These are phyloP conservation scores for Itoplectis maculator DNA, from an alignment of 2,888 invertebrate species.

Conservation along the genomic window DNA sequence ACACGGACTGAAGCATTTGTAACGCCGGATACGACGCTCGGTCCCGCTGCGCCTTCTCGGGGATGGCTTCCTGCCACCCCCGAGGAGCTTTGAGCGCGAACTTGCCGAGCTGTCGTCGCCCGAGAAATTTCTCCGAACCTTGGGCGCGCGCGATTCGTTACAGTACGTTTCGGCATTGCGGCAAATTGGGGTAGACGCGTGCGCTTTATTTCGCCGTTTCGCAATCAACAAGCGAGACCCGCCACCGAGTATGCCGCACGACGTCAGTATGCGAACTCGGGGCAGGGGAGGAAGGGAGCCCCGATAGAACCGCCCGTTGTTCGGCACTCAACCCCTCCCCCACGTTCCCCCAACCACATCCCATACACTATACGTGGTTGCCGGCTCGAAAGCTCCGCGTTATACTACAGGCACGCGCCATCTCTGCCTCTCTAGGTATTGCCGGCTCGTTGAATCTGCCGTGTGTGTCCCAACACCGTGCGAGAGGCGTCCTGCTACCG, in stretches of 20 bases:
- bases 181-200: slow-evolving; percentile 58
- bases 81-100: neutral
- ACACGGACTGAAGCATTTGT: slow-evolving; percentile 11
- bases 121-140: neutral
- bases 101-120: neutral
- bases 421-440: slow-evolving; percentile 43
- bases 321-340: slow-evolving; percentile 18
- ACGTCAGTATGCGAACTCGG: neutral
- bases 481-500: slow-evolving; percentile 26
- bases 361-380: neutral
- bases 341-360: no score
- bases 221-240: slow-evolving; percentile 37
- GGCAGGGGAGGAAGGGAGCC: neutral
- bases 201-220: slow-evolving; percentile 61
- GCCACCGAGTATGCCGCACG: neutral
- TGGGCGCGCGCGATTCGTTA: slow-evolving; percentile 22
- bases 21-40: neutral
- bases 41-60: neutral
- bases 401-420: slow-evolving; percentile 55
- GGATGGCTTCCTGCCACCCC: neutral
- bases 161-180: slow-evolving; percentile 33
- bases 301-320: slow-evolving; percentile 33
- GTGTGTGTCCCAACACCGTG: neutral
- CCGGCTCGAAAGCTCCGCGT: slow-evolving; percentile 14
- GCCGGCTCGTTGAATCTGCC: slow-evolving; percentile 23